Base-by-base conservation (phyloP, 92 coral and sea anemone genomes). In the Porites lobata region DNA sequence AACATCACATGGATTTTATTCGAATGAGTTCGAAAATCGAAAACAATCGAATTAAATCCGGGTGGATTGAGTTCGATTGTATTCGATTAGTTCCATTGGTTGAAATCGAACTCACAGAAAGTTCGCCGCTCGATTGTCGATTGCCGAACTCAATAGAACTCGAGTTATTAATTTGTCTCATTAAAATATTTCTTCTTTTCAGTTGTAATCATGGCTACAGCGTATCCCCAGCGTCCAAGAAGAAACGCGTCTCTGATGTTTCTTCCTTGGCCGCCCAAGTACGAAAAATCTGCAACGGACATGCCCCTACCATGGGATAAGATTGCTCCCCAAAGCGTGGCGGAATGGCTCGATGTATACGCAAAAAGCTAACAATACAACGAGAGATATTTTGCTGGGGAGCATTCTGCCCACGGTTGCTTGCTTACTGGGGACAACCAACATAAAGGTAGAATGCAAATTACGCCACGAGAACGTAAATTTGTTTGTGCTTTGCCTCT, bases 381-480 rank as follows among this genome's bases (percentile, higher is more conserved):
- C 50, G 10, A 69, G 71, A 43, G 86, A 72, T 1, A 69, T 86
- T 17, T 76, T 87, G 5, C 18, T 80, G 32, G 86, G 68, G 2
- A 69, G 66, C 11, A 87, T 87, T 7, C 52, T 87, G 10, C 82
- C 87, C 7, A 80, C 68, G 7, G 80, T 81, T 1, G 86, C 87
- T 0, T 59, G 73, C 11, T 38, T 87, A 8, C 72, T 87, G 87
- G 87, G 82, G 10, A 50, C 19, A 15, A 43, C 73, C 56, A 29
- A 54, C 51, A 82, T 91, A 8, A 82, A 82, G 62, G 94, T 91
- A 7, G 84, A 75, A 12, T 83, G 84, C 84, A 88, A 84, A 64
- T 10, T 70, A 32, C 68, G 72, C 7, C 47, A 66, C 2, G 90
- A 87, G 14, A 14, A 75, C 3, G 18, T 83, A 11, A 91, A 91